Evolutionary conservation across 2,888 invertebrate species (phyloP).

Genomic region (Dexiosoma caninum): DNA sequence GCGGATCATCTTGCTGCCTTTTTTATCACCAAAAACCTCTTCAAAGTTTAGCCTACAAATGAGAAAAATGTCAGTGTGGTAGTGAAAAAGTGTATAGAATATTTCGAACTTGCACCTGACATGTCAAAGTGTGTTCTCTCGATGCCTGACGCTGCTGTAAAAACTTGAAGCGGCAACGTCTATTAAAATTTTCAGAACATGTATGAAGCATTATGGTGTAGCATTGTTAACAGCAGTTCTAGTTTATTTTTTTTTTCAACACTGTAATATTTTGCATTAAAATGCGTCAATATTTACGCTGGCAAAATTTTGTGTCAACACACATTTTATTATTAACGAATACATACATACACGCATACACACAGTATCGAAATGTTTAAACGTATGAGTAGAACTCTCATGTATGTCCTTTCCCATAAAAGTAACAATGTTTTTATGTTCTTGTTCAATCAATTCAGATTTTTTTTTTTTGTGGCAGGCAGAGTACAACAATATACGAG

Average conservation of each 20-base stretch:
- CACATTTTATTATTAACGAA: not conserved
- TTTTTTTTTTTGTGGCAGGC: not conserved
- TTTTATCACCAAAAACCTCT: no score
- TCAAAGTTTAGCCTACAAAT: no score
- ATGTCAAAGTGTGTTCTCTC: no score
- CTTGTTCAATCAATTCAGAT: not conserved
- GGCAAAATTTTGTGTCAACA: not conserved
- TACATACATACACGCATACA: not conserved
- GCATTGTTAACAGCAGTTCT: slow-evolving; percentile 1
- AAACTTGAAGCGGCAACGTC: no score
- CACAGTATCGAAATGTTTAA: not conserved
- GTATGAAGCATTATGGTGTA: not conserved
- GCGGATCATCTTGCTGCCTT: no score
- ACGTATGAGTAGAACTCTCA: not conserved
- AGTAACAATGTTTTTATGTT: not conserved
- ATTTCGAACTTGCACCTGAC: no score
- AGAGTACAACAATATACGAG: not conserved
- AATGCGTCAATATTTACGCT: slow-evolving; percentile 48
- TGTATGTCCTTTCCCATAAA: not conserved
- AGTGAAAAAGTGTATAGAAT: no score
- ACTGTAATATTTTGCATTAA: slow-evolving; percentile 28
- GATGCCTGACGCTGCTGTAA: no score
- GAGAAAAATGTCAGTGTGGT: no score
- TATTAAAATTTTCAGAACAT: not conserved
- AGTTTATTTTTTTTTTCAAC: slow-evolving; percentile 1